A percentile compares a stretch with the other conserved stretches of the same genome.
Conservation (phyloP, 2,113 vertebrate genomes). For the Paradisaea rubra region DNA sequence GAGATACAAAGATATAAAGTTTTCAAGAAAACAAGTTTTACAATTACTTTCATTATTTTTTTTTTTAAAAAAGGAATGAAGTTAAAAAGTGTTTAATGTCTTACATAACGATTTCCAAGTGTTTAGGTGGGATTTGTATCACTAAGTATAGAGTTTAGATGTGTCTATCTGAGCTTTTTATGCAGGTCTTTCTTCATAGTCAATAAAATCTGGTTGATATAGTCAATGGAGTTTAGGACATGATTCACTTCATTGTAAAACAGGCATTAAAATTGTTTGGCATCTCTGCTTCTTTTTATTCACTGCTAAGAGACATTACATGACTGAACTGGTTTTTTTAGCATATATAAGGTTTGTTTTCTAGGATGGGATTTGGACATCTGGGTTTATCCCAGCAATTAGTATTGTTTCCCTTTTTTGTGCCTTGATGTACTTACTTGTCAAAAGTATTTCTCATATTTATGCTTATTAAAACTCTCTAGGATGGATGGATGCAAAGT, state of each 20-base stretch:
- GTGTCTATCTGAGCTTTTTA: background rate
- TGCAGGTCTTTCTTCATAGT: background rate
- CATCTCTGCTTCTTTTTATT: background rate
- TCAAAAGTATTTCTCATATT: background rate
- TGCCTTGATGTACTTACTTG: background rate
- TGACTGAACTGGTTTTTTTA: background rate
- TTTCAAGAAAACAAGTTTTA: background rate
- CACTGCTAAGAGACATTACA: background rate
- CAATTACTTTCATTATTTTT: background rate
- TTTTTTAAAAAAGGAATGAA: background rate
- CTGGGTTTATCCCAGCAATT: background rate
- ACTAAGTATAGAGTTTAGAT: background rate
- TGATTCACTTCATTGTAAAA: background rate
- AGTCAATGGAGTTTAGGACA: background rate
- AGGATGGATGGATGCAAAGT: background rate
- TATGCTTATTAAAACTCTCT: background rate
- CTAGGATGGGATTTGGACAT: background rate
- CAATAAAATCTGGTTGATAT: background rate
- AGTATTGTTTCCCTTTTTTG: background rate
- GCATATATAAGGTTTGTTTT: background rate
- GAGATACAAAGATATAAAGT: background rate
- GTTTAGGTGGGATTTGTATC: background rate
- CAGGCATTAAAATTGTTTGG: background rate
- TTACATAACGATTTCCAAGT: background rate
- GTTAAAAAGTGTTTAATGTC: background rate